Conservation (phyloP, 2,888 invertebrate genomes). For the Epirrita christyi region DNA sequence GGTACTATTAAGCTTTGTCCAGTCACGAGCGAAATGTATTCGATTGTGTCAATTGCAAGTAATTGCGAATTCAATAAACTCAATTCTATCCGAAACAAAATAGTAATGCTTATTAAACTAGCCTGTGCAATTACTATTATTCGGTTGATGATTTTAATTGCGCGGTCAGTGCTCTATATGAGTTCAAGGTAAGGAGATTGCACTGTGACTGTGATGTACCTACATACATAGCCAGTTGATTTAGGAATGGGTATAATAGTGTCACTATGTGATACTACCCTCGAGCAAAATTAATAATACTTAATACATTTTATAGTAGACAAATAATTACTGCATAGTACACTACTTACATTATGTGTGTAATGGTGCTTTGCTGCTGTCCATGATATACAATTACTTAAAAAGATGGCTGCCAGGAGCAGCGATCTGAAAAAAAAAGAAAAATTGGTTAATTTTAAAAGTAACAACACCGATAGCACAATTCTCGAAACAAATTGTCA, state of each 20-base stretch:
- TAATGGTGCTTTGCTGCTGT: constrained; percentile 73
- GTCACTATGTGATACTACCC: too few relatives aligned
- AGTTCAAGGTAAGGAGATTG: constrained; percentile 18
- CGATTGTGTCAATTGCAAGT: constrained; percentile 14
- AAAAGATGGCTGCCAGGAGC: constrained; percentile 74
- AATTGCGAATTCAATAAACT: constrained; percentile 15
- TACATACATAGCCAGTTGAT: too few relatives aligned
- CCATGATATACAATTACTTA: constrained; percentile 79
- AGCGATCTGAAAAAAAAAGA: constrained; percentile 68
- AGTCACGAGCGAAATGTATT: too few relatives aligned
- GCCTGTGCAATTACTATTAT: constrained; percentile 7
- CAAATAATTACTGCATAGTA: background rate
- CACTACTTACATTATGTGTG: constrained; percentile 73
- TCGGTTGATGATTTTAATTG: background rate
- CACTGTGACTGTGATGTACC: background rate
- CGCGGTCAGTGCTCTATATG: constrained; percentile 10
- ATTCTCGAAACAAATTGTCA: too few relatives aligned
- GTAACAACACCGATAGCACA: too few relatives aligned
- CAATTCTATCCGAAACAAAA: constrained; percentile 5
- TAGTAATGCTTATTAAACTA: constrained; percentile 19
- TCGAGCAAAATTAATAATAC: too few relatives aligned
- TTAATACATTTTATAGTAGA: too few relatives aligned
- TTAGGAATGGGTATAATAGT: too few relatives aligned
- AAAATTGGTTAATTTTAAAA: constrained; percentile 21
- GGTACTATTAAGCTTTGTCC: too few relatives aligned